phyloP scores from a whole-genome alignment of 2,113 vertebrate species.

The Channa argus region DNA sequence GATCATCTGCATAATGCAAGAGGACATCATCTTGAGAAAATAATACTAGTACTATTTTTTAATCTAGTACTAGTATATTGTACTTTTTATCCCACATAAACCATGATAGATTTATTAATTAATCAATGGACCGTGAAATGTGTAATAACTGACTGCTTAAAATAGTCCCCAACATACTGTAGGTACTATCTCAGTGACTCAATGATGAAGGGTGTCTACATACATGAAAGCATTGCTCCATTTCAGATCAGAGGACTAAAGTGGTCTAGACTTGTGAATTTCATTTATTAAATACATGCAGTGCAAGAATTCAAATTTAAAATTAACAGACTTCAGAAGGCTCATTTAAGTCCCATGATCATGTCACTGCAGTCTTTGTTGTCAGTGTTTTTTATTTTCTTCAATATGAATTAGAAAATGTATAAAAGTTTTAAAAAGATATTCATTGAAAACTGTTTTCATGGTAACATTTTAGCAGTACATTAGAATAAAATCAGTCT shows the following conservation, averaged over 20 bases:
- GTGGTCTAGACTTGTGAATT: not conserved
- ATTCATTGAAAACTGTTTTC: not conserved
- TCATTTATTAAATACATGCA: not conserved
- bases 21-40: slow-evolving; percentile 3
- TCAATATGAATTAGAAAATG: slow-evolving; percentile 24
- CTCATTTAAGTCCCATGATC: not conserved
- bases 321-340: not conserved
- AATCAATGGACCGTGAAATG: slow-evolving; percentile 15
- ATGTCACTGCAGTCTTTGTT: not conserved
- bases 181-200: not conserved
- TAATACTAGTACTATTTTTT: not conserved
- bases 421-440: slow-evolving; percentile 23
- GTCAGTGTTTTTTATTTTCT: not conserved
- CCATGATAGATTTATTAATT: no score
- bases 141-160: not conserved
- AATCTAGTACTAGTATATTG: no score
- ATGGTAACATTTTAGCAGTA: not conserved
- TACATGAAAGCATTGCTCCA: slow-evolving; percentile 11
- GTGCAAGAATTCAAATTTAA: not conserved
- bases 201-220: slow-evolving; percentile 7
- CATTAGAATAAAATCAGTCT: no score
- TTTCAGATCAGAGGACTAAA: slow-evolving; percentile 2
- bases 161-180: slow-evolving; percentile 6
- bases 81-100: not conserved
- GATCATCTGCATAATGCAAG: slow-evolving; percentile 27